Evolutionary conservation across 2,888 invertebrate genomes (phyloP).

Genomic region (Zaprionus lineosus): DNA sequence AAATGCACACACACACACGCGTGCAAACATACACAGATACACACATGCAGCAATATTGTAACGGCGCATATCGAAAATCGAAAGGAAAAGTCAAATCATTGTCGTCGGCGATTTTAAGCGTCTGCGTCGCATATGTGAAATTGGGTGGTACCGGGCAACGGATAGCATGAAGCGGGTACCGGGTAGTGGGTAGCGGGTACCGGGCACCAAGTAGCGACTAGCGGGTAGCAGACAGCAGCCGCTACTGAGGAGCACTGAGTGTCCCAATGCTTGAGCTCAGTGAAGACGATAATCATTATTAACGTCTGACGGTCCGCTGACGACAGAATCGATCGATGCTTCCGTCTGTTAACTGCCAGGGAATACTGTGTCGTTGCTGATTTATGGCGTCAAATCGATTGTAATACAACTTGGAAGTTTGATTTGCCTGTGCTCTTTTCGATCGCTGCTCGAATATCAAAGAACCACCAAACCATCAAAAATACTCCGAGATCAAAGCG

Average conservation of each 20-base stretch:
- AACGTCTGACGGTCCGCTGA: constrained; percentile 36
- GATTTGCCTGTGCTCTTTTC: constrained; percentile 8
- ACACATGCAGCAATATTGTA: constrained; percentile 16
- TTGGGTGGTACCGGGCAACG: constrained; percentile 13
- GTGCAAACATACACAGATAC: constrained; percentile 11
- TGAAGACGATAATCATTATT: constrained; percentile 34
- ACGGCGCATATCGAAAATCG: constrained; percentile 64
- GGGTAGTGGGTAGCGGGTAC: not conserved
- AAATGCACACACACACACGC: constrained; percentile 11
- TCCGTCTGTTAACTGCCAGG: constrained; percentile 29
- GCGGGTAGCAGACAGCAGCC: too few species aligned
- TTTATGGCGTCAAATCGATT: constrained; percentile 58
- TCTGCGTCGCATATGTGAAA: constrained; percentile 64
- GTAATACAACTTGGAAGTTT: constrained; percentile 19
- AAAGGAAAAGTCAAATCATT: constrained; percentile 60
- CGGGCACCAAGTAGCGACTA: too few species aligned
- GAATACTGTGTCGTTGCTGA: constrained; percentile 39
- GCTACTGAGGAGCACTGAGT: not conserved
- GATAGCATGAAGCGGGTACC: too few species aligned
- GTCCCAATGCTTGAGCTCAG: not conserved
- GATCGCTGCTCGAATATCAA: constrained; percentile 19
- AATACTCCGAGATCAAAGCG: constrained; percentile 55
- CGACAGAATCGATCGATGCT: constrained; percentile 56
- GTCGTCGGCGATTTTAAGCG: constrained; percentile 45
- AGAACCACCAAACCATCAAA: constrained; percentile 2